Base-by-base conservation (phyloP, 2,797 vertebrate species). In the Melanotaenia boesemani region DNA sequence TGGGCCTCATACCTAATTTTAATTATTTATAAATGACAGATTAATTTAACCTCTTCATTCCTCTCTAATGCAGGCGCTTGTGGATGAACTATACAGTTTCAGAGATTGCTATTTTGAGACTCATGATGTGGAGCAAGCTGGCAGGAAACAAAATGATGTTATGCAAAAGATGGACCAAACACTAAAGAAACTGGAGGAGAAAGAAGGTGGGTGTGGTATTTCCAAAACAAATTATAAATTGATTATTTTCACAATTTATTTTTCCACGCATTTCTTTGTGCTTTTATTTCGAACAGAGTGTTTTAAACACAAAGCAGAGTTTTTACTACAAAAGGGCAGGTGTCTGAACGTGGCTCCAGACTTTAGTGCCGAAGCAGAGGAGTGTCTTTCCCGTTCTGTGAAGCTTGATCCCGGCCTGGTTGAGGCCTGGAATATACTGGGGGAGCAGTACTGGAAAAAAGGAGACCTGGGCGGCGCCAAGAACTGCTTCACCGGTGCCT, bases 361-460 rank as follows among this genome's bases (percentile, higher is more conserved):
- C 52, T 97, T 95, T 58, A 96, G 93, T 30, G 54, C 85, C 0
- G 73, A 80, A 24, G 96, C 96, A 0, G 96, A 98, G 74, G 95
- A 96, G 67, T 91, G 92, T 64, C 94, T 98, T 22, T 96, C 96
- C 57, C 94, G 95, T 3, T 96, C 97, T 0, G 96, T 98, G 74
- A 98, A 98, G 87, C 91, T 98, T 90, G 94, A 97, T 22, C 97
- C 97, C 0, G 88, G 92, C 48, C 90, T 98, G 76, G 95, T 97
- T 4, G 96, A 97, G 64, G 97, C 94, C 64, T 97, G 97, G 97
- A 98, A 97, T 92, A 95, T 95, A 28, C 86, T 98, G 79, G 97
- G 97, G 26, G 97, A 98, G 83, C 96, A 97, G 88, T 97, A 96
- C 92, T 98, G 97, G 97, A 97, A 97, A 86, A 97, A 97, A 84